Base-by-base conservation (phyloP, 1,140 invertebrate species). In the Myzus persicae region DNA sequence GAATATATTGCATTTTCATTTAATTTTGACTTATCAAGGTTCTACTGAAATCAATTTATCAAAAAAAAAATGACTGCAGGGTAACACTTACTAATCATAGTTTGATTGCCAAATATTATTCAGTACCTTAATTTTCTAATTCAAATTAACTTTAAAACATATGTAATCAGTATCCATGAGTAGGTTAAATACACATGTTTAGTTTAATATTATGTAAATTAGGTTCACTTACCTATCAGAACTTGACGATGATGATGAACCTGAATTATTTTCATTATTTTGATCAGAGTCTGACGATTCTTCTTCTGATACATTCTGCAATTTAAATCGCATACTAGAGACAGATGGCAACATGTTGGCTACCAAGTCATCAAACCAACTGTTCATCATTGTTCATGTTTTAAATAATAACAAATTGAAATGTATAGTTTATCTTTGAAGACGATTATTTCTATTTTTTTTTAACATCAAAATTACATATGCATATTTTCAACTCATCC, bases 231-330 rank as follows among this genome's bases (percentile, higher is more conserved):
- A 93, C 91, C 91, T 93, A 38, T 85, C 91, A 93, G 91, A 93
- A 26, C 42, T 26, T 11, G 91, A 82, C 18, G 91, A 92, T 26
- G 91, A 82, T 38, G 81, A 93, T 82, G 91, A 93, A 20, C 81
- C 81, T 6, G 91, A 93, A 54, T 93, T 38, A 48, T 84, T 85
- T 20, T 93, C 91, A 93, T 93, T 93, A 85, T 93, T 93, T 40
- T 93, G 81, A 42, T 93, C 91, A 42, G 91, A 93, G 54, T 93
- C 91, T 85, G 91, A 93, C 5, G 91, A 93, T 5, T 93, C 91
- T n/a, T 93, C 91, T 85, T 93, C 91, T 8, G 91, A 84, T 18
- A 38, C 91, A 93, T 93, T 93, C 91, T 93, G 81, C 36, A 93
- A 93, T 82, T 93, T 85, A 84, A 85, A 90, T 90, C 22, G 22